Conservation (phyloP, 2,888 invertebrate species). For the Trachelus stipa region DNA sequence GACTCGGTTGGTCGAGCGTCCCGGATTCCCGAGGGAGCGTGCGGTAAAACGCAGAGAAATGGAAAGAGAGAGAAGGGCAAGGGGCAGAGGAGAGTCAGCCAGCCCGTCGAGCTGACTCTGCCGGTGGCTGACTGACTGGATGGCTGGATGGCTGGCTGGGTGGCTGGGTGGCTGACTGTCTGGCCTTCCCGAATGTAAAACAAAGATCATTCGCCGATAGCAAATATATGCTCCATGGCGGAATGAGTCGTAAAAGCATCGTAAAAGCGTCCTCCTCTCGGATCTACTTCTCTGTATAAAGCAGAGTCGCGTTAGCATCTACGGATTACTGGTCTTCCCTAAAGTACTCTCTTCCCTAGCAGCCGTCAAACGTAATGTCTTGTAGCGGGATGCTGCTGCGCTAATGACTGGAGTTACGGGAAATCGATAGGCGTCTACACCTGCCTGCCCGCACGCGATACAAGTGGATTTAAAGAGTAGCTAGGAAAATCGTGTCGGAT, state of each 20-base stretch:
- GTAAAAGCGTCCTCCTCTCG: slow-evolving; percentile 29
- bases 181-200: slow-evolving; percentile 37
- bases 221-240: slow-evolving; percentile 36
- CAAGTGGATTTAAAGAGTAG: background rate
- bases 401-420: background rate
- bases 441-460: background rate
- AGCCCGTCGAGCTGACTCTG: too few species aligned
- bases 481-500: background rate
- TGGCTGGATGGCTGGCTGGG: too few species aligned
- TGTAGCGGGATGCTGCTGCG: background rate
- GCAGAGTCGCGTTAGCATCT: background rate
- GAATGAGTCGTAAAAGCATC: slow-evolving; percentile 46
- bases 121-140: too few species aligned
- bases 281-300: background rate
- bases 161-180: background rate
- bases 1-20: background rate
- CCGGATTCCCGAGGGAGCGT: background rate
- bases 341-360: background rate
- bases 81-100: too few species aligned
- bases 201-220: slow-evolving; percentile 45
- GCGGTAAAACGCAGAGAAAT: background rate
- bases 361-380: background rate
- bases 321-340: background rate
- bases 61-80: too few species aligned
- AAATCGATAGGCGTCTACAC: background rate